Evolutionary conservation across 2,797 vertebrate species (phyloP).

Genomic region (Capromys pilorides): DNA sequence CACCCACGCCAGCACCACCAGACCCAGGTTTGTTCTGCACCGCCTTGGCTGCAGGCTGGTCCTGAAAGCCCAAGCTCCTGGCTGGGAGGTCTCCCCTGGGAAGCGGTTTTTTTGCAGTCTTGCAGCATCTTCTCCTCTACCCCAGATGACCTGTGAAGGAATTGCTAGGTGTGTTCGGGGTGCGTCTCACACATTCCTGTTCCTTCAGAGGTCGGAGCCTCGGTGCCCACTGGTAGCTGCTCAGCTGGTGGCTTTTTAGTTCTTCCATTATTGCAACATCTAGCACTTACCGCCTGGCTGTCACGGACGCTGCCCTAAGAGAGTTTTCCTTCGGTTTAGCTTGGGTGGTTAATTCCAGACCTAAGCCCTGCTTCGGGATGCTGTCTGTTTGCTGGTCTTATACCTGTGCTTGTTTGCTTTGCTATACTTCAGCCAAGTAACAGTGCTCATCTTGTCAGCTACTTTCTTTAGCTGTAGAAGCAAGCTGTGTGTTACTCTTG

Average conservation of each 20-base stretch:
- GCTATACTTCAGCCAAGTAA: not conserved
- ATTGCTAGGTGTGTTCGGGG: rapidly evolving
- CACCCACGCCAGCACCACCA: not conserved
- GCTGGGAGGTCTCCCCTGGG: not conserved
- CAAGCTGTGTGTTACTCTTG: constrained; percentile 22
- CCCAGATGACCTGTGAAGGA: not conserved
- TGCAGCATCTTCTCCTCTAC: not conserved
- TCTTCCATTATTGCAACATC: not conserved
- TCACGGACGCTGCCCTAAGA: not conserved
- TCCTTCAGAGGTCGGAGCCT: not conserved
- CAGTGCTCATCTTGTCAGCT: not conserved
- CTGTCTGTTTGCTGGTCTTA: not conserved
- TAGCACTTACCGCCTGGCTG: not conserved
- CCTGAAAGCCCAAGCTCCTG: not conserved
- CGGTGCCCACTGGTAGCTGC: not conserved
- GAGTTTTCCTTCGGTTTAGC: not conserved
- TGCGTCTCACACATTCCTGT: not conserved
- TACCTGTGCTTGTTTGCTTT: not conserved
- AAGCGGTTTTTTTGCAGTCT: not conserved
- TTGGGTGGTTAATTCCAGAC: constrained; percentile 5
- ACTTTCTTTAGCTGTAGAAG: constrained; percentile 7
- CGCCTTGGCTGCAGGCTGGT: not conserved
- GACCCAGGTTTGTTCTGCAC: not conserved
- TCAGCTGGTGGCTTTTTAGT: not conserved
- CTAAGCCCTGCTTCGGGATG: not conserved